These are phyloP conservation scores for Nipponia nippon DNA, from an alignment of 2,113 vertebrate species.

Conservation along the genomic window DNA sequence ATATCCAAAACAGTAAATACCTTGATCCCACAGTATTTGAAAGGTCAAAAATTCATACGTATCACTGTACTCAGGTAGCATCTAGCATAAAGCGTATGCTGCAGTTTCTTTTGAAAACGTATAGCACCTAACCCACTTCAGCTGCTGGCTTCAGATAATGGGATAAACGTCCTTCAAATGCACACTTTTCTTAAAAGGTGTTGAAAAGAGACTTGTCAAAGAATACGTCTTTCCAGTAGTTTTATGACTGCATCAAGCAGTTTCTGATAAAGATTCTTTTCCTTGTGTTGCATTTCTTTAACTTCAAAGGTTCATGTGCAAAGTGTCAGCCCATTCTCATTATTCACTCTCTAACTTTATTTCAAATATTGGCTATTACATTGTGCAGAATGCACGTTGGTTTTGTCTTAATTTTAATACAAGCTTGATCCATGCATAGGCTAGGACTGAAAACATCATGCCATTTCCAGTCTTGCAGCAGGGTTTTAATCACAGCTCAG, in stretches of 20 bases:
- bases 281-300: background rate
- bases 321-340: background rate
- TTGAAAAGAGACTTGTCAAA: background rate
- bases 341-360: background rate
- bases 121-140: background rate
- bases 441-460: background rate
- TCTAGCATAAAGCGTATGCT: background rate
- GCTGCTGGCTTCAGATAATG: background rate
- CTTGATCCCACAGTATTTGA: conserved; percentile 60
- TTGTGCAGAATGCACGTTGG: background rate
- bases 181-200: background rate
- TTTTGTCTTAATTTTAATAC: background rate
- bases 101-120: background rate
- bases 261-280: background rate
- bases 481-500: background rate
- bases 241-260: background rate
- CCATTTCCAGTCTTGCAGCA: background rate
- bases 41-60: conserved; percentile 67
- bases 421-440: background rate
- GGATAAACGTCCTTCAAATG: background rate
- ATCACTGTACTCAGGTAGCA: conserved; percentile 26
- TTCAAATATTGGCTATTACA: background rate
- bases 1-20: conserved; percentile 50
- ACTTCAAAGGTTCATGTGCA: background rate
- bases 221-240: background rate